These are phyloP conservation scores for Leptoclinus maculatus DNA, from an alignment of 2,797 vertebrate species.

Conservation along the genomic window DNA sequence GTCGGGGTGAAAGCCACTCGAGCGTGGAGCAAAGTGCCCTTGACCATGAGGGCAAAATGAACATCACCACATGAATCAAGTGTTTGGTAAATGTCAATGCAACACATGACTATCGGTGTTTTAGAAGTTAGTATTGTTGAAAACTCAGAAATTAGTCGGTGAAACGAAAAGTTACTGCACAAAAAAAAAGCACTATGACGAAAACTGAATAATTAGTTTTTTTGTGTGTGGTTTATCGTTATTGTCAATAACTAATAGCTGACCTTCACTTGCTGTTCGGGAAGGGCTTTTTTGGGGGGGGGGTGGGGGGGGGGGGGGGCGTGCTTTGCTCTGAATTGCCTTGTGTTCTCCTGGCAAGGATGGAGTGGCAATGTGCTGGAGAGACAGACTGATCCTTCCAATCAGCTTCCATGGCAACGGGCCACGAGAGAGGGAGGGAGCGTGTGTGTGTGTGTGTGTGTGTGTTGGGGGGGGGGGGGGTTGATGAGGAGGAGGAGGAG, in stretches of 20 bases:
- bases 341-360: constrained; percentile 57
- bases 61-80: background rate
- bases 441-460: no score
- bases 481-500: constrained; percentile 25
- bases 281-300: background rate
- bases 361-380: constrained; percentile 59
- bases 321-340: constrained; percentile 37
- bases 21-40: constrained; percentile 9
- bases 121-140: background rate
- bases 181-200: background rate
- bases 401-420: constrained; percentile 83
- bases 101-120: background rate
- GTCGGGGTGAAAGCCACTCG: background rate
- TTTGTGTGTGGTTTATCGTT: background rate
- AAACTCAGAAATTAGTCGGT: background rate
- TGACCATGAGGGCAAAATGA: background rate
- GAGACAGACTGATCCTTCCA: constrained; percentile 72
- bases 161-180: background rate
- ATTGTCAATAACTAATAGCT: background rate
- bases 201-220: background rate
- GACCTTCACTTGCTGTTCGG: background rate
- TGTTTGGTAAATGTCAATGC: background rate
- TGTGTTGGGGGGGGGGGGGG: background rate
- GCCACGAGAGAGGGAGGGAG: constrained; percentile 53
- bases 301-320: background rate